Evolutionary conservation across 2,888 invertebrate species (phyloP), one percentile per base, ranked within the genome.

Genomic region (Magallana nippona): DNA sequence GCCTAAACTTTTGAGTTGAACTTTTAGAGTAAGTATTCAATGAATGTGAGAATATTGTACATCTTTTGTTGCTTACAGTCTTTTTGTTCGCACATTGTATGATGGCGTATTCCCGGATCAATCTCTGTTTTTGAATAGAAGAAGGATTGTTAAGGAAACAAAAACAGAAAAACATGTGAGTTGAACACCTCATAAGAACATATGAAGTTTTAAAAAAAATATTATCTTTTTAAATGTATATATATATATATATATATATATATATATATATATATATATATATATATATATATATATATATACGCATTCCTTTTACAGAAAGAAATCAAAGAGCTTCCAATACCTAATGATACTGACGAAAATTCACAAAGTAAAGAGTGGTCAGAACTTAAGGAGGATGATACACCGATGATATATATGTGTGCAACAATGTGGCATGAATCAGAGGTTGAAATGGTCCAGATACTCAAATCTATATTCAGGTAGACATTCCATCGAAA

Each of bases 41-140:
- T 8, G 8, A 44, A 5, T 44, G 44, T 44, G 3, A 44, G 44
- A 44, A 44, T 44, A 11, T 15, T 1, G 5, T 27, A 27, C 15
- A 15, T 27, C 13, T 3, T 3, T 71, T 22, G 5, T 22, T 15
- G 44, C 55, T 86, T 88, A 10, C 89, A 95, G 95, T 82, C 95
- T 99, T 82, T 99, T 98, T 93, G 97, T 98, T 0, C 96, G 96
- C 15, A 98, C 99, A 0, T 97, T 98, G 97, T 99, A 99, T 94
- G 97, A 97, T 91, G 96, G 97, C 0, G 94, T 98, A 17, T 95
- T 99, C n/a, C 97, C 99, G 88, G 99, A 99, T 94, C 98, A 98
- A 94, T 98, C 98, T n/a, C 96, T 99, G 95, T 97, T 98, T 0
- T 95, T 99, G 89, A 99, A 99, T 94, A 95, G 99, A 89, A 91